Base-by-base conservation (phyloP, 2,797 vertebrate genomes). In the Antrozous pallidus region DNA sequence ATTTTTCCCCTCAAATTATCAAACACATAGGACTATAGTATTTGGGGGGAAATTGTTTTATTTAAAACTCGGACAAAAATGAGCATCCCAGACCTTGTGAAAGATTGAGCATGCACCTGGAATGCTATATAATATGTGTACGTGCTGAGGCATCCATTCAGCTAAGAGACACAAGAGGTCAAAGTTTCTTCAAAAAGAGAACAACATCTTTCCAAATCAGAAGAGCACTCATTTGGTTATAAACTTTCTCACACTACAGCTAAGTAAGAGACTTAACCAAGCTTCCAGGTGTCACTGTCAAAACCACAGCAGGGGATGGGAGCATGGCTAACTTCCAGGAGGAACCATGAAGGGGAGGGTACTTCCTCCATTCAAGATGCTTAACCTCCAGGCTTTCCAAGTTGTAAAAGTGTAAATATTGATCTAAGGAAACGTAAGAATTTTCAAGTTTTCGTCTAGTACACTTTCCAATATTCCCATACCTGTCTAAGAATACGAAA, bases 231-330 rank as follows among this genome's bases (percentile, higher is more conserved):
- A 40, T 17, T 85, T 83, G 81, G 63, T 71, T 73, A 70, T 93
- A 93, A 88, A 86, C 75, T 86, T 69, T 67, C 67, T 90, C 63
- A 78, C 49, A 89, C 47, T 45, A 67, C 65, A 90, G 31, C 61
- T 70, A 83, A 82, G 61, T 89, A 51, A 63, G 82, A 54, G 51
- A 79, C 88, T 81, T 90, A 47, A 87, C 77, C 92, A 96, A 95
- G 93, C 79, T 94, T 97, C 93, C 88, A 89, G 97, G 94, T 96
- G 94, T 93, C 86, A 56, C 58, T 94, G 33, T 73, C 89, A 93
- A 42, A 63, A 89, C 82, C 85, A 40, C 67, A 94, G 96, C 83
- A 83, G 96, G 93, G 96, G 97, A 91, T 92, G 0, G 38, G 86
- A 96, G 81, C 80, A 45, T 69, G 42, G 24, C 79, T 81, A 42